Base-by-base conservation (phyloP, 2,113 vertebrate genomes). In the Vulpes lagopus region DNA sequence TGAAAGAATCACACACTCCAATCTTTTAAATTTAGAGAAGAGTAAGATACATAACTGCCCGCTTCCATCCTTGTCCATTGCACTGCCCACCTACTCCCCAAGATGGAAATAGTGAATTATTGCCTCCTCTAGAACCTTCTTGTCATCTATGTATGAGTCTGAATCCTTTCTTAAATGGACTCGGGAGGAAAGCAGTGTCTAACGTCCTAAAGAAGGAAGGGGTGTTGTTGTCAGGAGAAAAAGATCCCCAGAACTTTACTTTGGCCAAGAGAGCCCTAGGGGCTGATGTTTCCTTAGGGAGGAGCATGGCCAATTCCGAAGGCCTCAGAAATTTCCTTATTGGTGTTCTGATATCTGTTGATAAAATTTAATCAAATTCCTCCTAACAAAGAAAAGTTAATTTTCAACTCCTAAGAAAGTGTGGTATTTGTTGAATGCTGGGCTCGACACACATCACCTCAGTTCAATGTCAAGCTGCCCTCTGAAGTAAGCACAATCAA, bases 11-110 rank as follows among this genome's bases (percentile, higher is more conserved):
- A 60, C 11, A 43, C 15, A 89, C 27, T 62, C 32, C 82, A 76
- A 83, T 25, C 55, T 95, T 85, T 95, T 94, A 96, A 89, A 97
- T 91, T 91, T 93, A 94, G 87, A 95, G 15, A 76, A 83, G 51
- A 57, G 30, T 57, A 79, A 91, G 49, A 62, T 65, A 25, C 27
- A 12, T 79, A 53, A 86, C 43, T 38, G 23, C 30, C 67, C 67
- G 14, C 30, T 79, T 60, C 49, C 8, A 51, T 38, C 57, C 10
- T 93, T 60, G 30, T 51, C 60, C 20, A 74, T 64, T 55, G 49
- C 25, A 25, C 65, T 65, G n/a, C 16, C 49, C 38, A 91, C 12
- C 25, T 27, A 55, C 14, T 85, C 8, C 90, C 35, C 57, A 69
- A 53, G 57, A 96, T 51, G 23, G 82, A 94, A 80, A 65, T 4